These are phyloP conservation scores for Anabacerthia variegaticeps DNA, from an alignment of 2,797 vertebrate genomes.

Conservation along the genomic window DNA sequence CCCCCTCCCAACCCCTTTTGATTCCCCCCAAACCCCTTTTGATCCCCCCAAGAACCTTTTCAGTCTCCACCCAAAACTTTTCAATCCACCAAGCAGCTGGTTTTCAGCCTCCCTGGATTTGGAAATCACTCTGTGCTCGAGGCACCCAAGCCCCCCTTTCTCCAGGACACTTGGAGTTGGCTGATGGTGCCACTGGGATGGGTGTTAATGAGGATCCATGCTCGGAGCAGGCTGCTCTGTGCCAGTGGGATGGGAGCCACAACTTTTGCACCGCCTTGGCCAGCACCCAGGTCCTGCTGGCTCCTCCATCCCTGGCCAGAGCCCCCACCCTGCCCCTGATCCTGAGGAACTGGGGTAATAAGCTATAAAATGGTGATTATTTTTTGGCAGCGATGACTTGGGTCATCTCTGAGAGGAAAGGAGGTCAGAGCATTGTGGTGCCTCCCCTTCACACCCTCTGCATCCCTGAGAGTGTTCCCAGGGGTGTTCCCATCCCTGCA, in stretches of 20 bases:
- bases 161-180: rapidly evolving
- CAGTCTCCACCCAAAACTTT: not conserved
- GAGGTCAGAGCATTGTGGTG: rapidly evolving
- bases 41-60: not conserved
- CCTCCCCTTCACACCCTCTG: not conserved
- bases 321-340: not conserved
- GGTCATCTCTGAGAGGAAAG: not conserved
- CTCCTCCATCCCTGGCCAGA: not conserved
- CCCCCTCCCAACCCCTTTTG: not conserved
- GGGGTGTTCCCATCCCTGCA: not conserved
- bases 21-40: too few species aligned
- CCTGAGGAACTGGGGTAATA: not conserved
- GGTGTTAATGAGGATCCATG: not conserved
- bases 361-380: not conserved
- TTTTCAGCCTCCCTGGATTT: not conserved
- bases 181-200: not conserved
- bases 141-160: not conserved
- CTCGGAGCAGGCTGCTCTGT: not conserved
- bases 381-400: rapidly evolving
- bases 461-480: not conserved
- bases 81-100: not conserved
- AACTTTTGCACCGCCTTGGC: not conserved
- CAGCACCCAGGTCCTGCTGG: not conserved
- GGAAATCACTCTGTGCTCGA: rapidly evolving
- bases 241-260: not conserved